Base-by-base conservation (phyloP, 2,888 invertebrate species). In the Acanthacorydalis orientalis region DNA sequence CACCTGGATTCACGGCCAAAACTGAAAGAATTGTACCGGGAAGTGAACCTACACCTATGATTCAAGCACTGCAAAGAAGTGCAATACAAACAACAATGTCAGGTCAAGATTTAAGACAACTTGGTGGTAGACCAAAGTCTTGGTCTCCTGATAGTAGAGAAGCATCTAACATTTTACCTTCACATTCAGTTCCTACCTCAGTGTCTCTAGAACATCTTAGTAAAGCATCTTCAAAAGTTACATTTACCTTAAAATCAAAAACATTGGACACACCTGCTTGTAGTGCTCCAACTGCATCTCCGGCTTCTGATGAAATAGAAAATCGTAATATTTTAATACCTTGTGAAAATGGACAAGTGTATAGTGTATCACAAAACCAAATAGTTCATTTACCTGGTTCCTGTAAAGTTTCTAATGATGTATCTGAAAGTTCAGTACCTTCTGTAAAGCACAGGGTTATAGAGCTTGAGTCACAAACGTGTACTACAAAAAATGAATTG, bases 331-430 rank as follows among this genome's bases (percentile, higher is more conserved):
- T 86, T 62, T 71, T 88, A 53, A 81, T 88, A 76, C 86, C 88
- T 1, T 88, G 84, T 61, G 83, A 82, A 57, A 84, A 84, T 64
- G 90, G 89, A 35, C 78, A 83, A 57, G 81, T 83, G 54, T 90
- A 90, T 66, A 88, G 88, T 63, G 89, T 90, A 31, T 89, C 90
- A 42, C 90, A 88, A 57, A 90, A 90, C 65, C 85, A 88, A 71
- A 87, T 89, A 57, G 79, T 89, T 52, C 80, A 88, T 57, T 71
- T 90, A 53, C 83, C 84, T 53, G 57, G 63, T 51, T 39, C 62
- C 53, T 54, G 63, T 60, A 52, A 60, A 48, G 54, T 58, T 15
- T 46, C 48, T 9, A 57, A 54, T 43, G 42, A 50, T 48, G 44
- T 51, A 37, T 23, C 23, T 23, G 49, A 57, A 54, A 61, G 54